These are phyloP conservation scores for Palythoa heliodiscus DNA, from an alignment of 92 coral and sea anemone species.

Conservation along the genomic window DNA sequence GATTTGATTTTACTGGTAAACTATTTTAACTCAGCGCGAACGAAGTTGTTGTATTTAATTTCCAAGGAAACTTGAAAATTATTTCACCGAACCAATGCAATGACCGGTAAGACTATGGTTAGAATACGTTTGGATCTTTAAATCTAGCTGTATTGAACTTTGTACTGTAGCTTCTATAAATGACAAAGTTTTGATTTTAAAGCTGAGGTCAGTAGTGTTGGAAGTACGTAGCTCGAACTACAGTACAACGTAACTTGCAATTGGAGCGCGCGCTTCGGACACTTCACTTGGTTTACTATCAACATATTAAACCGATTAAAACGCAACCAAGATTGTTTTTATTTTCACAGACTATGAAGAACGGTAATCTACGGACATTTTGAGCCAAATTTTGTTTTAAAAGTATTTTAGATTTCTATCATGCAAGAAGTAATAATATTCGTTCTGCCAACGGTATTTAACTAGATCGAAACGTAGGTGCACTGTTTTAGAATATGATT, in stretches of 20 bases:
- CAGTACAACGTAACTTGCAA: not conserved
- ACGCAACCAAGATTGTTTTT: not conserved
- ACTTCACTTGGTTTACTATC: not conserved
- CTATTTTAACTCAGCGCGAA: not conserved
- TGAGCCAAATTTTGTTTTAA: not conserved
- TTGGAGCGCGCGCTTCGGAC: not conserved
- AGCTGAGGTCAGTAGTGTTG: not conserved
- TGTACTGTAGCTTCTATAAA: not conserved
- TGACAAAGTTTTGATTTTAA: not conserved
- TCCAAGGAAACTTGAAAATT: not conserved
- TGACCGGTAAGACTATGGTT: constrained; percentile 5
- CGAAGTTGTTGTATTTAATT: not conserved
- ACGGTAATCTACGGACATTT: not conserved
- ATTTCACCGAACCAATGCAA: not conserved
- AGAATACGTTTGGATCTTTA: not conserved
- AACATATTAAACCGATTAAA: not conserved
- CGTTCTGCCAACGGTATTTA: no score
- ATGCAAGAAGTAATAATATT: not conserved
- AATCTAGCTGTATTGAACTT: not conserved
- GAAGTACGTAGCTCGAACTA: no score
- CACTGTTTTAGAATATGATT: no score
- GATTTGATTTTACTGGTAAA: not conserved
- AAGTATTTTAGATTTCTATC: not conserved
- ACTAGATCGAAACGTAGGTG: no score
- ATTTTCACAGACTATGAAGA: not conserved